These are phyloP conservation scores for Drosophila parvula DNA, from an alignment of 1,140 invertebrate species.

Conservation along the genomic window DNA sequence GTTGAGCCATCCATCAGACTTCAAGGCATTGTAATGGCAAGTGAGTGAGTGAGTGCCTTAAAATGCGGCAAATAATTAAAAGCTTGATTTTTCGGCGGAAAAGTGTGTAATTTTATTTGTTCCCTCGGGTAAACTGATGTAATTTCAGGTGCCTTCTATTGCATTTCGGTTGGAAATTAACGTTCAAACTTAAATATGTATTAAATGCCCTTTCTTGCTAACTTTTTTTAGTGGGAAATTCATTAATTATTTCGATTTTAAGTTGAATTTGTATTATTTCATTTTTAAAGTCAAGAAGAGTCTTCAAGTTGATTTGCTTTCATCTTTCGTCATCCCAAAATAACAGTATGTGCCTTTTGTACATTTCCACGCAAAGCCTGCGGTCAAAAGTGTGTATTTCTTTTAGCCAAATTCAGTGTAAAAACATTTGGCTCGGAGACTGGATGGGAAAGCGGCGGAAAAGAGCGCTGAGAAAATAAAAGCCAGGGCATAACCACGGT, in stretches of 20 bases:
- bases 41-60: constrained; percentile 1
- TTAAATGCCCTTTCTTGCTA: too few species aligned
- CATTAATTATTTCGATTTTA: neutral
- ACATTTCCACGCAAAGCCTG: constrained; percentile 37
- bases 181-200: neutral
- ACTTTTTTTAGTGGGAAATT: too few species aligned
- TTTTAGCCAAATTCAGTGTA: constrained; percentile 50
- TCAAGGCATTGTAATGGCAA: neutral
- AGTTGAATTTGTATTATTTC: too few species aligned
- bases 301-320: constrained; percentile 5
- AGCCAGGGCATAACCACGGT: constrained; percentile 16
- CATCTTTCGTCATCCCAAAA: constrained; percentile 51
- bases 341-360: constrained; percentile 26
- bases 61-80: neutral
- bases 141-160: neutral
- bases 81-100: neutral
- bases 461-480: constrained; percentile 16
- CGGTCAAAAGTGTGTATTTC: constrained; percentile 41
- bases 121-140: neutral
- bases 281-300: neutral
- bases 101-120: too few species aligned
- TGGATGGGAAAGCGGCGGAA: constrained; percentile 3
- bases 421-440: constrained; percentile 46
- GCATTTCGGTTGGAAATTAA: neutral
- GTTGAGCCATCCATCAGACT: constrained; percentile 1